Conservation (phyloP, 2,888 invertebrate species). For the Conomelus anceps region DNA sequence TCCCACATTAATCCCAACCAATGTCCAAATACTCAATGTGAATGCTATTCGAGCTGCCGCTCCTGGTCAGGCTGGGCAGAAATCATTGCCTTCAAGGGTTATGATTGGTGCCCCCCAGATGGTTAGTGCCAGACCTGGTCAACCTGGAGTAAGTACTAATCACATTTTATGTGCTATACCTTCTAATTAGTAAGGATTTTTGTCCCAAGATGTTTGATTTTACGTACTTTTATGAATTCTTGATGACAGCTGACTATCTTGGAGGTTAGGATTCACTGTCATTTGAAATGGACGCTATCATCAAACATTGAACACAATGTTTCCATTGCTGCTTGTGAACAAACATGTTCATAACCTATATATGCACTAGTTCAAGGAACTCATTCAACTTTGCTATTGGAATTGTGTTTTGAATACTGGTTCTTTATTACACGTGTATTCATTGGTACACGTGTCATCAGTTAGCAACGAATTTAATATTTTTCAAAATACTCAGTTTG, state of each 20-base stretch:
- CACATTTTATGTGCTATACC: not conserved
- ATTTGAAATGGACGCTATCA: not conserved
- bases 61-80: slow-evolving; percentile 59
- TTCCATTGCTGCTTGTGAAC: not conserved
- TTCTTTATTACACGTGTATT: too few species aligned
- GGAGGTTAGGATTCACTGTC: not conserved
- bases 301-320: not conserved
- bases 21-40: slow-evolving; percentile 78
- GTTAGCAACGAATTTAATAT: too few species aligned
- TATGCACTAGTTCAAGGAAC: not conserved
- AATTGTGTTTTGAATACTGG: not conserved
- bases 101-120: slow-evolving; percentile 74
- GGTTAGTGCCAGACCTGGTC: slow-evolving; percentile 71
- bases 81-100: slow-evolving; percentile 68
- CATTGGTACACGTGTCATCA: too few species aligned
- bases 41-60: slow-evolving; percentile 57
- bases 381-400: not conserved
- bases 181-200: not conserved
- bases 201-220: not conserved
- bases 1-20: slow-evolving; percentile 58
- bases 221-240: not conserved
- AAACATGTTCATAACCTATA: not conserved
- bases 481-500: too few species aligned
- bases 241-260: not conserved
- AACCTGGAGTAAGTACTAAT: slow-evolving; percentile 63